Conservation (phyloP, 2,113 vertebrate species). For the Caloenas nicobarica region DNA sequence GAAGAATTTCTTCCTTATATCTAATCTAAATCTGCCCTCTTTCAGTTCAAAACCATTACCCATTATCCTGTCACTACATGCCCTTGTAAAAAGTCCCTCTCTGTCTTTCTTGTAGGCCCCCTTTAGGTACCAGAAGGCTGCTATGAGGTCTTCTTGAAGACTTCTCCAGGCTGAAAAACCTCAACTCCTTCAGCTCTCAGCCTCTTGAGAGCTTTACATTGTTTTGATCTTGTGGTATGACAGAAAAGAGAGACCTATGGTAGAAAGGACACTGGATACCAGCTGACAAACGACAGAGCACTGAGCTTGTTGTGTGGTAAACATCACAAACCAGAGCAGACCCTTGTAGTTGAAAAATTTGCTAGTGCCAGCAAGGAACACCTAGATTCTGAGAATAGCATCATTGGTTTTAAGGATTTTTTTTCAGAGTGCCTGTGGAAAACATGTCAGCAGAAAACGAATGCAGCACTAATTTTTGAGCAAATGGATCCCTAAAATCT, state of each 20-base stretch:
- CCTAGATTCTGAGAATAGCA: neutral
- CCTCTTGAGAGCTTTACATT: neutral
- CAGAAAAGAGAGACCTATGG: neutral
- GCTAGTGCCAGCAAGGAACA: neutral
- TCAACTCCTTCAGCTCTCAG: too few species aligned
- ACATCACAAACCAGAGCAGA: neutral
- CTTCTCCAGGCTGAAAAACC: too few species aligned
- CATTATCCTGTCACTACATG: too few species aligned
- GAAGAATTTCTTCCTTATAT: too few species aligned
- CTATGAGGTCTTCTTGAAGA: too few species aligned
- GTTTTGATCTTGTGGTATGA: neutral
- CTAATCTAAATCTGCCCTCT: too few species aligned
- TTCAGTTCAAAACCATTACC: too few species aligned
- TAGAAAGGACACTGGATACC: neutral
- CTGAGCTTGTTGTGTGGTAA: neutral
- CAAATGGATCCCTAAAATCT: neutral
- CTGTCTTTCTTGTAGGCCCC: too few species aligned
- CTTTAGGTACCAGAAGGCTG: too few species aligned
- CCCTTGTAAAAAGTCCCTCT: too few species aligned
- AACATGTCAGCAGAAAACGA: neutral
- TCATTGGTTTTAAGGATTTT: neutral
- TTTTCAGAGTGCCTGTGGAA: neutral
- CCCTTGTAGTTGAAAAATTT: neutral
- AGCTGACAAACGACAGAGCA: neutral
- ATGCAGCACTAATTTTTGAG: neutral